phyloP scores from a whole-genome alignment of 2,888 invertebrate species.

The Microctonus aethiopoides region DNA sequence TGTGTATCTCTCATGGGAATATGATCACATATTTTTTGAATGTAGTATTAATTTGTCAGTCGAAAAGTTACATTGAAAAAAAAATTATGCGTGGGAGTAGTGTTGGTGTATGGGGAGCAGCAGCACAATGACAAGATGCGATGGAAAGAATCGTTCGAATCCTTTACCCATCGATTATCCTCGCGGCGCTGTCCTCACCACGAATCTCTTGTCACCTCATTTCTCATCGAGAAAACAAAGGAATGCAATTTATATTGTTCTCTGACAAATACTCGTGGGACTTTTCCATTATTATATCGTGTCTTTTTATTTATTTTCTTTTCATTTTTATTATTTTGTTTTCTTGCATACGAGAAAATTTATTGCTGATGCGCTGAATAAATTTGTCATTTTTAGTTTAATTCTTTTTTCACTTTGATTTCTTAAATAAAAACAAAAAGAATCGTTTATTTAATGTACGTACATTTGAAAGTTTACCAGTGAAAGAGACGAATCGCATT shows the following conservation, averaged over 20 bases:
- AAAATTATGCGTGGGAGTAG: not conserved
- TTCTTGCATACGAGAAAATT: constrained; percentile 17
- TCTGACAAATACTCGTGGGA: constrained; percentile 19
- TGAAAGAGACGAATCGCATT: not conserved
- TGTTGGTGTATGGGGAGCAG: constrained; percentile 4
- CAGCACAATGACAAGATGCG: constrained; percentile 8
- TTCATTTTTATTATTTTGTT: constrained; percentile 21
- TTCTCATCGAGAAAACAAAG: constrained; percentile 29
- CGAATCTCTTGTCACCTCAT: constrained; percentile 33
- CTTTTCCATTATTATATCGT: constrained; percentile 6
- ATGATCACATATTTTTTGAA: not conserved
- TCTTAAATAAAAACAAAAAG: not conserved
- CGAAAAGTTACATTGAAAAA: not conserved
- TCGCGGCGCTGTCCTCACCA: constrained; percentile 25
- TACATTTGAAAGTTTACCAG: not conserved
- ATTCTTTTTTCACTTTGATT: not conserved
- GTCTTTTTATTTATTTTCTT: not conserved
- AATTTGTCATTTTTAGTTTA: not conserved
- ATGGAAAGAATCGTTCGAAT: constrained; percentile 17
- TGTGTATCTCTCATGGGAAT: too few species aligned
- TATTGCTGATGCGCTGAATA: not conserved
- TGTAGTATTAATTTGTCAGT: not conserved
- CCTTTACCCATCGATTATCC: constrained; percentile 36
- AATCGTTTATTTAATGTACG: not conserved
- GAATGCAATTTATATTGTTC: constrained; percentile 25